These are phyloP conservation scores for Aphrophora alni DNA, from an alignment of 2,888 invertebrate genomes.

Conservation along the genomic window DNA sequence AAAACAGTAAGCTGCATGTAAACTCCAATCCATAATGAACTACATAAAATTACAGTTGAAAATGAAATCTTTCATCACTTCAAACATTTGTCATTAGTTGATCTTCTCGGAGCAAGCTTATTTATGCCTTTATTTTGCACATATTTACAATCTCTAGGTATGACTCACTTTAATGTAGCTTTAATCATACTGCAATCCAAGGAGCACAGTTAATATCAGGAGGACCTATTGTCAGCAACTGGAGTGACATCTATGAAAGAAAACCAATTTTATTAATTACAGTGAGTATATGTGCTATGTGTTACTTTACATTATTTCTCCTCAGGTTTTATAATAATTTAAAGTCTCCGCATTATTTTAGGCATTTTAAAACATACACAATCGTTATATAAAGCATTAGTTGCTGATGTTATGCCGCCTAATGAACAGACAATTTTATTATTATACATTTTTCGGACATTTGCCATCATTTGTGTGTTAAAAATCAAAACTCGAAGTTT, in stretches of 20 bases:
- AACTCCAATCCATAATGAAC: no score
- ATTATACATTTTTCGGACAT: no score
- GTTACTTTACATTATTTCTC: constrained; percentile 29
- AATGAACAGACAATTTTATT: no score
- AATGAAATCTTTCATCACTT: neutral
- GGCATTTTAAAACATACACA: constrained; percentile 72
- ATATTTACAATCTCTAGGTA: constrained; percentile 65
- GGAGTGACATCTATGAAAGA: constrained; percentile 36
- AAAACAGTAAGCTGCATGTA: no score
- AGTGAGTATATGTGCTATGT: constrained; percentile 23
- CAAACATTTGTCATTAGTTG: constrained; percentile 55
- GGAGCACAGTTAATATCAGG: constrained; percentile 68
- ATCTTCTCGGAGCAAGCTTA: constrained; percentile 68
- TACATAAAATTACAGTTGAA: neutral
- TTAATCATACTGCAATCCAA: constrained; percentile 69
- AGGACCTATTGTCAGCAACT: constrained; percentile 61
- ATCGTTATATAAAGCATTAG: constrained; percentile 68
- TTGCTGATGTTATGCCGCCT: constrained; percentile 66
- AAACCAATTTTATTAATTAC: constrained; percentile 17
- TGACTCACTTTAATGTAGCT: constrained; percentile 66
- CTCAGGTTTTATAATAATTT: neutral
- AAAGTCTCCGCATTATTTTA: constrained; percentile 21
- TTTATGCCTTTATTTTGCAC: constrained; percentile 65
- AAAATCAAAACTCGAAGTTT: no score
- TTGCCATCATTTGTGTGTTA: no score